phyloP scores from a whole-genome alignment of 2,888 invertebrate species.

The Zygaena filipendulae region DNA sequence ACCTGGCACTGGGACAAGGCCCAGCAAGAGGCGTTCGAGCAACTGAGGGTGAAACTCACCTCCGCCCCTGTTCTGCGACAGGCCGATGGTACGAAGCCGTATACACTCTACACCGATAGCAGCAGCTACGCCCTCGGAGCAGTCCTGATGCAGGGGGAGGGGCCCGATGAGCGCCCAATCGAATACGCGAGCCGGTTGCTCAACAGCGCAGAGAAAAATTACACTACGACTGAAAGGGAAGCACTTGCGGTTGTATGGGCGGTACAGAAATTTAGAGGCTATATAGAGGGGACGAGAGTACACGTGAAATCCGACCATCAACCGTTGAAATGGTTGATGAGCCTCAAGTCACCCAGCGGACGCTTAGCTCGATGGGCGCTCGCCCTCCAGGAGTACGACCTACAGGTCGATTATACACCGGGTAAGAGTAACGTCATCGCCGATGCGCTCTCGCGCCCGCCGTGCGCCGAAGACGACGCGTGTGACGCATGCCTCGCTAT shows the following conservation, averaged over 20 bases:
- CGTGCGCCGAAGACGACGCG: neutral
- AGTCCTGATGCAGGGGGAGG: conserved; percentile 15
- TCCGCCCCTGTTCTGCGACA: conserved; percentile 17
- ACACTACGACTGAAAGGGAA: conserved; percentile 40
- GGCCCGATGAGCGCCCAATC: conserved; percentile 8
- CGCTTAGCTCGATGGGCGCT: conserved; percentile 41
- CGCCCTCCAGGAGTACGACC: conserved; percentile 27
- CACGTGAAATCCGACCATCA: conserved; percentile 39
- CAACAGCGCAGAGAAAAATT: conserved; percentile 27
- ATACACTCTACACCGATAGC: conserved; percentile 23
- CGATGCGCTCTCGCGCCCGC: conserved; percentile 23
- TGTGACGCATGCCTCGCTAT: conserved; percentile 4
- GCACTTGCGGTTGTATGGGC: conserved; percentile 21
- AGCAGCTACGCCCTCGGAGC: conserved; percentile 20
- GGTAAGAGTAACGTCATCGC: conserved; percentile 32
- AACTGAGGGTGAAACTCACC: too few species aligned
- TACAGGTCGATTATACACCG: conserved; percentile 26
- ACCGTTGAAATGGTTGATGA: conserved; percentile 39
- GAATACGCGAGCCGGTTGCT: conserved; percentile 21
- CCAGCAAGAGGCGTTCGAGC: too few species aligned
- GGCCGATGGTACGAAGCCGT: conserved; percentile 17
- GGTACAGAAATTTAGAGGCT: conserved; percentile 18
- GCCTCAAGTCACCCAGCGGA: conserved; percentile 35
- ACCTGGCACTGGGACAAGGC: conserved; percentile 14
- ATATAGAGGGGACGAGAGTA: conserved; percentile 30